Evolutionary conservation across 2,113 vertebrate species (phyloP).

Genomic region (Nothocercus nigrocapillus): DNA sequence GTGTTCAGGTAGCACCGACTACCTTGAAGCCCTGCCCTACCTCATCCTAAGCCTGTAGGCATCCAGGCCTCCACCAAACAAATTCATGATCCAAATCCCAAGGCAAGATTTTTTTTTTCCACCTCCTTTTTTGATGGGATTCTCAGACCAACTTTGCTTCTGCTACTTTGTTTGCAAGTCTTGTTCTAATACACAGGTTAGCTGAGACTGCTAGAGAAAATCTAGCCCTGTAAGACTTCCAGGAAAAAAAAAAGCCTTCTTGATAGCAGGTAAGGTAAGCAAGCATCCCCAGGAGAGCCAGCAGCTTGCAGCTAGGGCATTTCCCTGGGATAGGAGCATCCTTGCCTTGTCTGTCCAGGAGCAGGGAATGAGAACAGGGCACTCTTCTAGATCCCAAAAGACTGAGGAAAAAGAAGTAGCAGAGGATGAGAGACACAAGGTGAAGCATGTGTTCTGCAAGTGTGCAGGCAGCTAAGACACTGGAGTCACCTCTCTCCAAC

Average conservation of each 20-base stretch:
- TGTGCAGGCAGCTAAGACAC: background rate
- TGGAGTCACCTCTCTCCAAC: background rate
- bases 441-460: background rate
- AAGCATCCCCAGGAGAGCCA: background rate
- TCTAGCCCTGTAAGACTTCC: background rate
- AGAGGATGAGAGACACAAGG: background rate
- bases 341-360: background rate
- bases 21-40: background rate
- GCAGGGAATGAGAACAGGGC: background rate
- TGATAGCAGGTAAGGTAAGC: background rate
- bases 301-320: background rate
- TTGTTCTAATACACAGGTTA: background rate
- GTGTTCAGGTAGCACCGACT: background rate
- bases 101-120: background rate
- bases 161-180: background rate
- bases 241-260: background rate
- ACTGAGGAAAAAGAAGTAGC: background rate
- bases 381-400: background rate
- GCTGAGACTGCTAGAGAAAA: background rate
- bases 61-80: background rate
- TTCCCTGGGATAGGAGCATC: background rate
- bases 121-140: background rate
- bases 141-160: background rate
- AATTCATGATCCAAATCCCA: background rate
- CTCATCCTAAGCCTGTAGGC: background rate